Conservation (phyloP, 2,888 invertebrate genomes). For the Ormyrus labotus region DNA sequence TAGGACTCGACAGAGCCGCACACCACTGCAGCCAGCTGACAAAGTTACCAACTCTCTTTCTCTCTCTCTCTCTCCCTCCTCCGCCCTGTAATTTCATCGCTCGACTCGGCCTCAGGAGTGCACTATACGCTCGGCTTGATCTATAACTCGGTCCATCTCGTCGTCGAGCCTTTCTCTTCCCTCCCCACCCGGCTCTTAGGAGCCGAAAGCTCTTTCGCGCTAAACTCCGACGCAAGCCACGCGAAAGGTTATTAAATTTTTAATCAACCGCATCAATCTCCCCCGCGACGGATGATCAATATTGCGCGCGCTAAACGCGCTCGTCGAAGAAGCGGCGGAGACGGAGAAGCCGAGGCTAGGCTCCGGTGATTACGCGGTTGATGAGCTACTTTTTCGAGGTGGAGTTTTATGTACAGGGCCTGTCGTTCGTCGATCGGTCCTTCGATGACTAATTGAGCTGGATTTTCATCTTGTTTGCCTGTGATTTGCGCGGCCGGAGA, state of each 20-base stretch:
- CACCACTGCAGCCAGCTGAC: constrained; percentile 11
- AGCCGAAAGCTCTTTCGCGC: neutral
- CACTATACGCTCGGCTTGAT: neutral
- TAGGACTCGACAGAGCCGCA: constrained; percentile 32
- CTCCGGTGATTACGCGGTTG: constrained; percentile 37
- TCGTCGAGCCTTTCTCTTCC: neutral
- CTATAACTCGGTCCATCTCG: neutral
- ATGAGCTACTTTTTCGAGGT: constrained; percentile 42
- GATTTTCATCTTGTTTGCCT: constrained; percentile 36
- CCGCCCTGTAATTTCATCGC: constrained; percentile 34
- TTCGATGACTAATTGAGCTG: constrained; percentile 44
- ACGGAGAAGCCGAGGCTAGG: constrained; percentile 2
- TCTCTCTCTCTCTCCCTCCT: constrained; percentile 20
- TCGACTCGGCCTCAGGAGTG: constrained; percentile 18
- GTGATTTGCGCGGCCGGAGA: constrained; percentile 20
- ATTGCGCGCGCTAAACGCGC: constrained; percentile 14
- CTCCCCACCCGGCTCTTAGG: neutral
- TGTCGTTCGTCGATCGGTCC: constrained; percentile 28
- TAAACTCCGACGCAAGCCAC: neutral
- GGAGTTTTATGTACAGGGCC: neutral
- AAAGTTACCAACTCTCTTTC: constrained; percentile 30
- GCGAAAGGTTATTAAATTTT: constrained; percentile 50
- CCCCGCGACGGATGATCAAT: constrained; percentile 25
- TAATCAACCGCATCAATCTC: constrained; percentile 47
- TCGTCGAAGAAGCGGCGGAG: constrained; percentile 2